A percentile compares a stretch with the other conserved stretches of the same genome.
Evolutionary conservation across 2,113 vertebrate species (phyloP).

Genomic region (Himantopus leucocephalus): DNA sequence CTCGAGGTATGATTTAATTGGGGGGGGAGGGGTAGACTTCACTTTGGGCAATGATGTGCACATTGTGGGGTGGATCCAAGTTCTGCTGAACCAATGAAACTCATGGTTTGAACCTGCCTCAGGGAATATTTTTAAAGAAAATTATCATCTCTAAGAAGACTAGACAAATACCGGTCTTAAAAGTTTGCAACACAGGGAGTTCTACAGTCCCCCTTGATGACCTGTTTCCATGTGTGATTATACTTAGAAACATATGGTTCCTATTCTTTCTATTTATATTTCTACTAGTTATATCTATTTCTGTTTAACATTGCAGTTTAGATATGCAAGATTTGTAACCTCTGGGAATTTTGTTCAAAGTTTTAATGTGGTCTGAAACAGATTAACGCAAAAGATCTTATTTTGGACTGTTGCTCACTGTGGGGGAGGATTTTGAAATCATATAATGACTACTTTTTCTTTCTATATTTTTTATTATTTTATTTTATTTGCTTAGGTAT

Average conservation of each 20-base stretch:
- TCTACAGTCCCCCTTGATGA: background rate
- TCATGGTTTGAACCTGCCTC: background rate
- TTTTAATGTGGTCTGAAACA: background rate
- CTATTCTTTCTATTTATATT: background rate
- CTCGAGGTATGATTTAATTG: background rate
- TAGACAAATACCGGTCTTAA: background rate
- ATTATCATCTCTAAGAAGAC: background rate
- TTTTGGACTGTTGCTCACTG: background rate
- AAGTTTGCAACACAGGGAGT: accelerated
- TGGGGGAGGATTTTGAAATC: background rate
- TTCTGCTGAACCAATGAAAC: background rate
- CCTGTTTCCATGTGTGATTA: background rate
- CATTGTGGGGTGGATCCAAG: background rate
- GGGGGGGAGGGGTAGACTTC: accelerated
- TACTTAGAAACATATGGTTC: background rate
- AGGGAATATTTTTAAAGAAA: background rate
- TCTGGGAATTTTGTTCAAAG: background rate
- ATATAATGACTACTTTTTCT: background rate
- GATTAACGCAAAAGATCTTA: background rate
- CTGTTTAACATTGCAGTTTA: background rate
- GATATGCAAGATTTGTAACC: background rate
- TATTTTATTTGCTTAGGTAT: background rate
- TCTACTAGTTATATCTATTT: background rate
- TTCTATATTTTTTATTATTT: too few species aligned
- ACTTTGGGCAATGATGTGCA: background rate